These are phyloP conservation scores for Halocaridina rubra DNA, from an alignment of 2,888 invertebrate species.

Conservation along the genomic window DNA sequence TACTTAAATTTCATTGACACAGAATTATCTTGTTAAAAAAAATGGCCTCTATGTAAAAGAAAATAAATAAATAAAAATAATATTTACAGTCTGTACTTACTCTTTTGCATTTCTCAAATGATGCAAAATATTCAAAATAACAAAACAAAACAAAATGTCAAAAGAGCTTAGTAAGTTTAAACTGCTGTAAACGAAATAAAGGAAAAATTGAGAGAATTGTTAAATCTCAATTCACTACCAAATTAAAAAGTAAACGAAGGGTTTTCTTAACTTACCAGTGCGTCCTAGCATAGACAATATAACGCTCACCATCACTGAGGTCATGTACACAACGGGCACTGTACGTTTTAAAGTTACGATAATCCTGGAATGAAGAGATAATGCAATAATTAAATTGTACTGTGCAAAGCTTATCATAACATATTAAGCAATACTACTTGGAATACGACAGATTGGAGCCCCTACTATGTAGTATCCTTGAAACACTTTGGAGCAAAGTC, in stretches of 20 bases:
- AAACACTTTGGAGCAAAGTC: too few relatives aligned
- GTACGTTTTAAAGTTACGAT: slow-evolving; percentile 72
- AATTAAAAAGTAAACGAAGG: neutral
- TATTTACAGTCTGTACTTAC: neutral
- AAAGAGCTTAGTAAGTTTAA: too few relatives aligned
- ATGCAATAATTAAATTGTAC: too few relatives aligned
- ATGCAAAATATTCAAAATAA: neutral
- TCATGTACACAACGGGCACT: slow-evolving; percentile 71
- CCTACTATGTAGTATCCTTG: too few relatives aligned
- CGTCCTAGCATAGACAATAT: slow-evolving; percentile 71
- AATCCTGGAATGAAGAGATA: too few relatives aligned
- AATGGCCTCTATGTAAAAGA: too few relatives aligned
- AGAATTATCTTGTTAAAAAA: too few relatives aligned
- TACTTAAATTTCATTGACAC: too few relatives aligned
- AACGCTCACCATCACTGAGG: slow-evolving; percentile 69
- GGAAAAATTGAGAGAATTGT: too few relatives aligned
- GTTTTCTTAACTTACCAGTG: slow-evolving; percentile 71
- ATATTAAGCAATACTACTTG: too few relatives aligned
- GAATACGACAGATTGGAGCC: too few relatives aligned
- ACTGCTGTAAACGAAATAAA: neutral
- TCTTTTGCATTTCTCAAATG: neutral
- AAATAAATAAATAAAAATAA: neutral
- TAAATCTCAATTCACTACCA: neutral
- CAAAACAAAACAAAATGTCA: neutral
- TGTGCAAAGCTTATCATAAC: too few relatives aligned